Base-by-base conservation (phyloP, 2,888 invertebrate species). In the Eilema caniola region DNA sequence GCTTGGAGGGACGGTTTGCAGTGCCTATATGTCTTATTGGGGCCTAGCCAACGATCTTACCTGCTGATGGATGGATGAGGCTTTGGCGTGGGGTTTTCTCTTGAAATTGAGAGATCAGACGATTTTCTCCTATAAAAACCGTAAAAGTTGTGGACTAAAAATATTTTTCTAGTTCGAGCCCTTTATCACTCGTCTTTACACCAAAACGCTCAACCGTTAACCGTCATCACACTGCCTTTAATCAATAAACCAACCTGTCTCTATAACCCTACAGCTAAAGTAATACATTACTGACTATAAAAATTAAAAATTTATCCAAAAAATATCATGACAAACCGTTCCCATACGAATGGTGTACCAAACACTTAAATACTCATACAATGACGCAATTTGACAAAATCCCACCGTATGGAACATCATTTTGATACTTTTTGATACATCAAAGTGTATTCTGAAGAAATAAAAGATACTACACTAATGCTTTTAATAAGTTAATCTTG, bases 401-500 rank as follows among this genome's bases (percentile, higher is more conserved):
- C 66, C 62, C 61, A 56, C 69, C 74, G 75, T 76, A 77, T 75
- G 69, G 69, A 74, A 76, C 33, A 37, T 37, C 33, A 12, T 37
- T 37, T 37, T 37, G 33, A 70, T 69, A 57, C 73, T 73, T 83
- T 41, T 78, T 78, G 77, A 81, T 81, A 80, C 80, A 74, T 72
- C 76, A 74, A 83, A 81, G 80, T 66, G 59, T 73, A 79, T 71
- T 68, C 62, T 56, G 31, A 69, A 71, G 66, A 76, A 78, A 77
- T 78, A 76, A 76, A 85, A 82, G 69, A 85, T 53, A 78, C 81
- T 78, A 82, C 79, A 78, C 75, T 77, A 85, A 81, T 86, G 77
- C 83, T 75, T 86, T 88, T 89, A 90, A 92, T 92, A 92, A 93
- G 91, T 92, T 92, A 92, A 92, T 92, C 92, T 89, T 78, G 72